Evolutionary conservation across 2,888 invertebrate species (phyloP).

Genomic region (Gisinianus flammeolus): DNA sequence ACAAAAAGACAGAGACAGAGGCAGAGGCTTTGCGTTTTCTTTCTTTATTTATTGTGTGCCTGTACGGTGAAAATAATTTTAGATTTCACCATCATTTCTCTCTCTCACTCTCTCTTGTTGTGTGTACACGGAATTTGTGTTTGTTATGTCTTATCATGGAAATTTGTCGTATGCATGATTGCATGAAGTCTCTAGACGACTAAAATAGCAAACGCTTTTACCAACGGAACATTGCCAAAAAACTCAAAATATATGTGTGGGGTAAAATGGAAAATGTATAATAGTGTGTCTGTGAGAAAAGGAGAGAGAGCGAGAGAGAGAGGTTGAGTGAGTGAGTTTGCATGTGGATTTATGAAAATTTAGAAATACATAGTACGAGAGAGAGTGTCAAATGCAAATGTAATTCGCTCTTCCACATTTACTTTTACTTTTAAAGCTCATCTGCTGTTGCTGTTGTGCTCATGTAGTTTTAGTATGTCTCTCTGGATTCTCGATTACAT

Average conservation of each 20-base stretch:
- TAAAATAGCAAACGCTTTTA: constrained; percentile 25
- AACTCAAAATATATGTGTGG: constrained; percentile 8
- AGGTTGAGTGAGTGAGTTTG: not conserved
- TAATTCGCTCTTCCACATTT: too few relatives aligned
- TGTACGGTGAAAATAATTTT: too few relatives aligned
- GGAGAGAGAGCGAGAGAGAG: too few relatives aligned
- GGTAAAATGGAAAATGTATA: not conserved
- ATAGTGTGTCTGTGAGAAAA: constrained; percentile 7
- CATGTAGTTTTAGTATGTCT: not conserved
- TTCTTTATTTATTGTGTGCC: too few relatives aligned
- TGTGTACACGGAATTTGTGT: not conserved
- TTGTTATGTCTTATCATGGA: constrained; percentile 37
- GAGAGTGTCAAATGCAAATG: too few relatives aligned
- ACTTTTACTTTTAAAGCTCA: too few relatives aligned
- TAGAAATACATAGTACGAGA: not conserved
- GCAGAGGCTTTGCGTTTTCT: too few relatives aligned
- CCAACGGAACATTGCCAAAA: constrained; percentile 23
- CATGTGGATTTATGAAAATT: not conserved
- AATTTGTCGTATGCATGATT: constrained; percentile 44
- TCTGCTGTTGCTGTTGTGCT: not conserved
- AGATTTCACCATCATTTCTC: too few relatives aligned
- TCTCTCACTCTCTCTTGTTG: too few relatives aligned
- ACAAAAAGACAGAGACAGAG: too few relatives aligned
- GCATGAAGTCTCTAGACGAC: constrained; percentile 8
- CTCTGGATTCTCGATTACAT: constrained; percentile 30